phyloP scores from a whole-genome alignment of 2,113 vertebrate genomes.

The Triplophysa rosa region DNA sequence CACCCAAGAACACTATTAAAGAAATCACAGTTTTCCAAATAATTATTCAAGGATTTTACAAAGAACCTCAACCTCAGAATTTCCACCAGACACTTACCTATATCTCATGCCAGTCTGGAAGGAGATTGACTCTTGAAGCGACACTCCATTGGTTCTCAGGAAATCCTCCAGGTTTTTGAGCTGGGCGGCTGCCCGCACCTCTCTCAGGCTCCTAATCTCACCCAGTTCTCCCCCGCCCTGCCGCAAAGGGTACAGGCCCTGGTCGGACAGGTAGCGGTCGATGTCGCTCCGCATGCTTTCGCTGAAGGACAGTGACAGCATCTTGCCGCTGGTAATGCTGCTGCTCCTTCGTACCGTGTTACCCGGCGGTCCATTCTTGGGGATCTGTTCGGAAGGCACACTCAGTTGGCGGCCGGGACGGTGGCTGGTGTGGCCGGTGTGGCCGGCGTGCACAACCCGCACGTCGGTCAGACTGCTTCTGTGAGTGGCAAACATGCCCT shows the following conservation, averaged over 20 bases:
- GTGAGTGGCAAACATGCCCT: conserved; percentile 65
- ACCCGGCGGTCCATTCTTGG: conserved; percentile 55
- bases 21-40: background rate
- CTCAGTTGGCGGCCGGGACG: conserved; percentile 56
- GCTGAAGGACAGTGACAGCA: conserved; percentile 88
- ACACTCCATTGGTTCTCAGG: conserved; percentile 87
- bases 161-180: conserved; percentile 90
- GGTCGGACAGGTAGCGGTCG: conserved; percentile 82
- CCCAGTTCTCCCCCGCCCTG: conserved; percentile 74
- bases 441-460: conserved; percentile 47
- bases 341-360: conserved; percentile 63
- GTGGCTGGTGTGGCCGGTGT: background rate
- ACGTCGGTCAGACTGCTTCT: conserved; percentile 58
- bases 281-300: conserved; percentile 86
- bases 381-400: conserved; percentile 67
- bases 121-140: conserved; percentile 80
- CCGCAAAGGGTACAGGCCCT: conserved; percentile 79
- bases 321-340: conserved; percentile 71
- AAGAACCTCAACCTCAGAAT: background rate
- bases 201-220: conserved; percentile 82
- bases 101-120: conserved; percentile 86
- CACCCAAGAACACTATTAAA: background rate
- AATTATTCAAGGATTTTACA: background rate
- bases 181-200: conserved; percentile 84
- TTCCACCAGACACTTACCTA: conserved; percentile 78